Conservation (phyloP, 2,888 invertebrate genomes). For the Catotricha subobsoleta region DNA sequence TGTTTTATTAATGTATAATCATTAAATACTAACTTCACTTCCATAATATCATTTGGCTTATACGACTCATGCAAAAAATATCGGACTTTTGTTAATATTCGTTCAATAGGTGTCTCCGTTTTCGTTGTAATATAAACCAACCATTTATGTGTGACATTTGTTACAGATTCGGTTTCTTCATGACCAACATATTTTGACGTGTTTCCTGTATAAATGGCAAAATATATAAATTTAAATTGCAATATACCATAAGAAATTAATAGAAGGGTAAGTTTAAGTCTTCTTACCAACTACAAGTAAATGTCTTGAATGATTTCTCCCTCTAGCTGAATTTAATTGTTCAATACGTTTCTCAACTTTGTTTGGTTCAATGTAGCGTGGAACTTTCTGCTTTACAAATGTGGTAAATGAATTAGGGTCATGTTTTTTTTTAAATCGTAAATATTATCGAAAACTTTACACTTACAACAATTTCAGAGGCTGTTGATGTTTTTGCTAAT, state of each 20-base stretch:
- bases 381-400: constrained; percentile 17
- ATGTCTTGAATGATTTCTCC: constrained; percentile 37
- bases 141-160: constrained; percentile 74
- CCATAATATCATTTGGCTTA: constrained; percentile 68
- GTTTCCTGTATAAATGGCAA: constrained; percentile 47
- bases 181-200: constrained; percentile 66
- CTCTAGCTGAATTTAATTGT: constrained; percentile 32
- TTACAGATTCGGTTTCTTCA: constrained; percentile 37
- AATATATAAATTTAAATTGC: no score
- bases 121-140: constrained; percentile 68
- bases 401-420: no score
- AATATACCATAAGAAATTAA: neutral
- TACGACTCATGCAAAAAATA: constrained; percentile 75
- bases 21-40: constrained; percentile 42
- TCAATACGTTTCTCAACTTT: constrained; percentile 26
- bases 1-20: neutral
- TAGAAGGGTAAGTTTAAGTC: neutral
- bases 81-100: constrained; percentile 51
- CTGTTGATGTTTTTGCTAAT: neutral
- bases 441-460: no score
- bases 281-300: constrained; percentile 31
- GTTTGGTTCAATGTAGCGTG: constrained; percentile 29
- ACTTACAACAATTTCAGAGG: neutral
- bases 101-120: constrained; percentile 38
- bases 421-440: no score